phyloP scores from a whole-genome alignment of 2,113 vertebrate species.

The Brachypteracias leptosomus region DNA sequence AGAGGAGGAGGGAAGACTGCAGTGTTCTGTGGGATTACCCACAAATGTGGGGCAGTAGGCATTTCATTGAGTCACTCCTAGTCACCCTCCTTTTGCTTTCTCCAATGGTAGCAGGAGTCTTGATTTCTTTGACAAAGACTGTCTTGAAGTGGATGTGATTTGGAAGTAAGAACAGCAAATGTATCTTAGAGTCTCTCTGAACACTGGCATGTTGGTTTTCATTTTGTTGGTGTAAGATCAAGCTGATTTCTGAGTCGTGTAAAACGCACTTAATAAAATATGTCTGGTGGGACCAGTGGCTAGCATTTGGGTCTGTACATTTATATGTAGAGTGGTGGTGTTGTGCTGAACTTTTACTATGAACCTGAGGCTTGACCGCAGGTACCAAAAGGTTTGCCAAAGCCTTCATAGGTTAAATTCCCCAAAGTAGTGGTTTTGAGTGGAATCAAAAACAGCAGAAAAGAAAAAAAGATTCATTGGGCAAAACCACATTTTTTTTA shows the following conservation, averaged over 20 bases:
- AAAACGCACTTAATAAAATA: background rate
- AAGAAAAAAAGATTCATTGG: background rate
- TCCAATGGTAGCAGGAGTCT: background rate
- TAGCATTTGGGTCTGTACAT: background rate
- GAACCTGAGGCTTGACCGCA: background rate
- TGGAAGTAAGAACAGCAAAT: background rate
- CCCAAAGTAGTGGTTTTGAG: background rate
- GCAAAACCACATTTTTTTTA: background rate
- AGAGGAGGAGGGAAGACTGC: background rate
- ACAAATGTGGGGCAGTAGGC: background rate
- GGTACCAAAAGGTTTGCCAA: background rate
- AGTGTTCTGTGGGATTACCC: background rate
- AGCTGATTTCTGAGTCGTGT: background rate
- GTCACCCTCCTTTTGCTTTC: background rate
- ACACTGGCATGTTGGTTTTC: background rate
- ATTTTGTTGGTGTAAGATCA: background rate
- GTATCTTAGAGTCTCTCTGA: background rate
- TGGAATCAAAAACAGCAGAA: background rate
- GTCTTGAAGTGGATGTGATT: background rate
- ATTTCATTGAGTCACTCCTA: background rate
- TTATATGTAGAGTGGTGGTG: background rate
- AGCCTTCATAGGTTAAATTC: background rate
- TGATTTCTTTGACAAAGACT: background rate
- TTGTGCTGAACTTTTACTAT: background rate
- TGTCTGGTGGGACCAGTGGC: background rate